A percentile compares a stretch with the other conserved stretches of the same genome.
These are phyloP conservation scores for Panthera tigris DNA, from an alignment of 2,113 vertebrate genomes.

Conservation along the genomic window DNA sequence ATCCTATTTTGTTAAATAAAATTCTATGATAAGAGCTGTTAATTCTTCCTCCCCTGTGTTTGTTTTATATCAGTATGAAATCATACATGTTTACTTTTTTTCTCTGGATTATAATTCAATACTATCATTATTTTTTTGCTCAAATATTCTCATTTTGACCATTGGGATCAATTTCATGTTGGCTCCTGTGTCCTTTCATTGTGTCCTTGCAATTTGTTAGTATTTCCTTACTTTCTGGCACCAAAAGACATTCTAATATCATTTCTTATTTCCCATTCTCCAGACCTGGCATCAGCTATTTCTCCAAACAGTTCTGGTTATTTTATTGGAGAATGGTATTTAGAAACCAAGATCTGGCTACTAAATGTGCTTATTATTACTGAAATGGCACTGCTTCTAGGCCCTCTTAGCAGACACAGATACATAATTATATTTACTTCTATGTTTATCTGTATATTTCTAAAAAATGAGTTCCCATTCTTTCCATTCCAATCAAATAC, in stretches of 20 bases:
- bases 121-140: background rate
- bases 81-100: background rate
- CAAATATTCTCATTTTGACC: background rate
- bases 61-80: background rate
- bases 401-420: background rate
- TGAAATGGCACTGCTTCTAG: background rate
- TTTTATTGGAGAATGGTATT: background rate
- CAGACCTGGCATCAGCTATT: background rate
- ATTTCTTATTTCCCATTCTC: background rate
- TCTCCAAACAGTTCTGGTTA: background rate
- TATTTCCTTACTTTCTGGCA: background rate
- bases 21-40: background rate
- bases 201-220: background rate
- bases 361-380: background rate
- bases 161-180: background rate
- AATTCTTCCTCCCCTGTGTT: background rate
- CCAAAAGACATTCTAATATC: background rate
- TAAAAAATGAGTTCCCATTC: background rate
- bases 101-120: background rate
- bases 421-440: background rate
- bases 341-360: background rate
- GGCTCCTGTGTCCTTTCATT: background rate
- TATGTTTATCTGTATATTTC: background rate
- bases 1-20: background rate
- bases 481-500: background rate